phyloP scores from a whole-genome alignment of 2,797 vertebrate species.

The Hyperoplus immaculatus region DNA sequence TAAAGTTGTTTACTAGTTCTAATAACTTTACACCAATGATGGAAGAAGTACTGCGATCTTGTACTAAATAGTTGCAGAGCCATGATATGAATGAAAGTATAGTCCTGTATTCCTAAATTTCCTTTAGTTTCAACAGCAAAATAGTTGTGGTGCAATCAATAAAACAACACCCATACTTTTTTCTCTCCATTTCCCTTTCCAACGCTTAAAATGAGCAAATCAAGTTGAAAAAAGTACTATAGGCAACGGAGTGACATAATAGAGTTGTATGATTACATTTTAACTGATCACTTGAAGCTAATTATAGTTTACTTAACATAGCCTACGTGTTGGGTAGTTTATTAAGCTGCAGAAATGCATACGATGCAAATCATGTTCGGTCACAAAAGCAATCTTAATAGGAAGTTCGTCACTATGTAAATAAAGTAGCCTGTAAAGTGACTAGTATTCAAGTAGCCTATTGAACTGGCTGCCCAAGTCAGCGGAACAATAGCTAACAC shows the following conservation, averaged over 20 bases:
- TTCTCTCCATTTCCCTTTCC: too few relatives aligned
- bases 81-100: not conserved
- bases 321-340: not conserved
- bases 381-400: not conserved
- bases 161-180: too few relatives aligned
- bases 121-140: not conserved
- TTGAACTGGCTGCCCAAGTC: not conserved
- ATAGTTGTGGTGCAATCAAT: fast-evolving
- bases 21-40: not conserved
- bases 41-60: not conserved
- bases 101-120: not conserved
- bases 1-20: not conserved
- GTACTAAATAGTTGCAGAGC: not conserved
- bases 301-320: not conserved
- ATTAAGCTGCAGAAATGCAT: not conserved
- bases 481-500: too few relatives aligned
- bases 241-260: not conserved
- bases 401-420: not conserved
- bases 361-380: not conserved
- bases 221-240: not conserved
- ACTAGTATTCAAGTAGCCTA: not conserved
- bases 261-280: not conserved
- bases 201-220: too few relatives aligned
- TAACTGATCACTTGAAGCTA: not conserved
- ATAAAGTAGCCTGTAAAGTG: not conserved